phyloP scores from a whole-genome alignment of 2,797 vertebrate genomes.

The Cyclura pinguis region DNA sequence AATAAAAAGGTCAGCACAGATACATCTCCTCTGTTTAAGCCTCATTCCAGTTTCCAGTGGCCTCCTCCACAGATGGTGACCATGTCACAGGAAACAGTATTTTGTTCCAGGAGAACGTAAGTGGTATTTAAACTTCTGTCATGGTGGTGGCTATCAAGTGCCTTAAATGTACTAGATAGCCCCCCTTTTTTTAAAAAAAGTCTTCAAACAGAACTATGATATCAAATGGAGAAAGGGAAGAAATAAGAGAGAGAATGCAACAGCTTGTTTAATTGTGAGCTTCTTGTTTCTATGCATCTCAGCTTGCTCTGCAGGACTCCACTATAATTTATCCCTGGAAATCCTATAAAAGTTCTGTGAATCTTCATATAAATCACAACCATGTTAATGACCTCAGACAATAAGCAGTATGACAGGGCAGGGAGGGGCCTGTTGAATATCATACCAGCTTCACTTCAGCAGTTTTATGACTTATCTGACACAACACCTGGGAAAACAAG shows the following conservation, averaged over 20 bases:
- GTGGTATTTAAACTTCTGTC: background rate
- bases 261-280: slow-evolving; percentile 47
- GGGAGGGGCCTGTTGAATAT: background rate
- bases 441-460: slow-evolving; percentile 9
- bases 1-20: background rate
- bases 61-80: background rate
- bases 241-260: slow-evolving; percentile 19
- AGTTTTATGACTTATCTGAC: slow-evolving; percentile 48
- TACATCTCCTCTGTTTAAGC: background rate
- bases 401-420: slow-evolving; percentile 26
- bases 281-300: slow-evolving; percentile 32
- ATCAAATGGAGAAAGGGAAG: background rate
- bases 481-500: slow-evolving; percentile 53
- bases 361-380: slow-evolving; percentile 57
- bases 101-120: background rate
- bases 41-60: background rate
- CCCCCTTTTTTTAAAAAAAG: background rate
- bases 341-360: slow-evolving; percentile 27
- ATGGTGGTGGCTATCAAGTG: background rate
- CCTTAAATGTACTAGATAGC: background rate
- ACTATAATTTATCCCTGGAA: slow-evolving; percentile 63
- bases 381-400: slow-evolving; percentile 49
- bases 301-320: slow-evolving; percentile 48
- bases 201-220: slow-evolving; percentile 9
- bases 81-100: background rate